Evolutionary conservation across 2,888 invertebrate genomes (phyloP), one percentile per base, ranked within the genome.

Genomic region (Tuta absoluta): DNA sequence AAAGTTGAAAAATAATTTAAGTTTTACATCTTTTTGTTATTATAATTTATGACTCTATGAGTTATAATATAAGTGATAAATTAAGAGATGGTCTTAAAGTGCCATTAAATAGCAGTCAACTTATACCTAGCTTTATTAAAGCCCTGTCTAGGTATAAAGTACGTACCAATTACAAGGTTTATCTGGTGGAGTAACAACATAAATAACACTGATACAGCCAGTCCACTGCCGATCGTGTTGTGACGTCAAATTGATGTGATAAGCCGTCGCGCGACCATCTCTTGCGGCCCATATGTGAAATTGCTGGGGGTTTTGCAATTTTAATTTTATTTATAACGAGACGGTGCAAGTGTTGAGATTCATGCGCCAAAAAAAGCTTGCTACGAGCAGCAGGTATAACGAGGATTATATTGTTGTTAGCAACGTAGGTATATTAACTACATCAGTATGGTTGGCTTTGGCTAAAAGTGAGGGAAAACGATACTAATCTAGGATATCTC

Each of bases 311-410:
- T 88, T 90, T 91, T 89, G 87, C 88, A 91, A 91, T 91, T 91
- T 91, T 89, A 91, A 91, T 90, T 91, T 91, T 87, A 90, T 90
- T 90, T 90, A 88, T 90, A 89, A 86, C 84, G 79, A 81, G 67
- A 67, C 67, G 68, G 66, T 70, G 28, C 65, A 83, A 83, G 71
- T n/a, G 62, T 70, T 59, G 63, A 74, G 76, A 67, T n/a, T n/a
- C 7, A 1, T n/a, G 56, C 56, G 56, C 33, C n/a, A 5, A 24
- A 56, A 1, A 14, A n/a, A n/a, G 28, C 51, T 23, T 53, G 14
- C 8, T 19, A 17, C 19, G 1, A 4, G 14, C 17, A n/a, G n/a
- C n/a, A n/a, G n/a, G n/a, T n/a, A n/a, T n/a, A n/a, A n/a, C n/a
- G n/a, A n/a, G n/a, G n/a, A n/a, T n/a, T n/a, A n/a, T n/a, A n/a